Evolutionary conservation across 2,797 vertebrate species (phyloP).

Genomic region (Pempheris klunzingeri): DNA sequence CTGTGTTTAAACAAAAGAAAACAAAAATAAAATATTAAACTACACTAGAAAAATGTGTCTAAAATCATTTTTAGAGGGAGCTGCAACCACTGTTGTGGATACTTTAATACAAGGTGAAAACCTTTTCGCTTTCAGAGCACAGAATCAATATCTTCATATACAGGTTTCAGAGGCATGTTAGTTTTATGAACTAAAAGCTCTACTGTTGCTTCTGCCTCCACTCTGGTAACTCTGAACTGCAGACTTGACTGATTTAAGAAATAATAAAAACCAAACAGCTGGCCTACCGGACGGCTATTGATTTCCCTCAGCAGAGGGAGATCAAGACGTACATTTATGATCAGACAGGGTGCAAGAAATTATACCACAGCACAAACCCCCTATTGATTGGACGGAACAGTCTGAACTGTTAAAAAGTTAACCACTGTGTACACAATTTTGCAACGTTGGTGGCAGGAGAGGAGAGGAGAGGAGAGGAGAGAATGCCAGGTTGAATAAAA

Average conservation of each 20-base stretch:
- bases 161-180: conserved; percentile 69
- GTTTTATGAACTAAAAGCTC: conserved; percentile 79
- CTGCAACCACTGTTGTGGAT: conserved; percentile 46
- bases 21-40: not conserved
- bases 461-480: not conserved
- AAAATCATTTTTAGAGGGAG: conserved; percentile 1
- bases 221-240: conserved; percentile 59
- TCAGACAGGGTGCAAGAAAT: conserved; percentile 76
- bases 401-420: conserved; percentile 68
- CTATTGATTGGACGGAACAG: conserved; percentile 67
- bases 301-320: conserved; percentile 74
- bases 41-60: not conserved
- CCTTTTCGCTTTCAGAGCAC: conserved; percentile 56
- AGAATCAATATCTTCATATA: conserved; percentile 76
- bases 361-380: conserved; percentile 69
- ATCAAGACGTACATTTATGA: conserved; percentile 81
- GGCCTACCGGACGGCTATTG: conserved; percentile 74
- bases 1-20: too few species aligned
- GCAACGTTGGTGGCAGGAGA: conserved; percentile 9
- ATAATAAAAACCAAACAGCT: conserved; percentile 82
- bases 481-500: not conserved
- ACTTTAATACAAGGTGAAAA: conserved; percentile 61
- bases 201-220: conserved; percentile 62
- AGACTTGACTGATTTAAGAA: conserved; percentile 78
- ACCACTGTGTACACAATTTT: conserved; percentile 42